Percentiles rank a stretch among this genome's conserved stretches.
Conservation (phyloP, 2,888 invertebrate genomes). For the Tetropium fuscum region DNA sequence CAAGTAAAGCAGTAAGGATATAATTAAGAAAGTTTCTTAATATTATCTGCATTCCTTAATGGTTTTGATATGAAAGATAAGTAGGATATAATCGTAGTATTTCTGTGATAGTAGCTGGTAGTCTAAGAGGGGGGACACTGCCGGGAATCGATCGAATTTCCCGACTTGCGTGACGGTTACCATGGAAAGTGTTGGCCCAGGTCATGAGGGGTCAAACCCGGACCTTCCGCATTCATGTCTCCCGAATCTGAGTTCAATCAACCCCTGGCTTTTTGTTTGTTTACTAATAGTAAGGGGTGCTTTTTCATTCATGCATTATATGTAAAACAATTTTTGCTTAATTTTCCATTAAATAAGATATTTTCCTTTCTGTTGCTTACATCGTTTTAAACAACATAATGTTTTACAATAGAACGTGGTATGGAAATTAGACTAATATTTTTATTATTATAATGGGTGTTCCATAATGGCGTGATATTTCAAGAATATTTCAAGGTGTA, state of each 20-base stretch:
- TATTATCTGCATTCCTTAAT: conserved; percentile 4
- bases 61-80: conserved; percentile 27
- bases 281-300: conserved; percentile 46
- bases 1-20: too few species aligned
- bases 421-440: too few species aligned
- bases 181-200: conserved; percentile 69
- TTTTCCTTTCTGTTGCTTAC: too few species aligned
- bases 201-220: conserved; percentile 68
- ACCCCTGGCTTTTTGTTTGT: conserved; percentile 50
- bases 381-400: too few species aligned
- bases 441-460: too few species aligned
- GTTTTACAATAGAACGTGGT: too few species aligned
- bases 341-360: neutral
- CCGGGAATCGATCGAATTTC: conserved; percentile 62
- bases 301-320: conserved; percentile 14
- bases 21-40: neutral
- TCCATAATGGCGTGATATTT: too few species aligned
- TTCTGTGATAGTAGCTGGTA: conserved; percentile 26
- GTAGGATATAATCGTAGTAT: conserved; percentile 37
- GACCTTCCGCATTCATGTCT: conserved; percentile 63
- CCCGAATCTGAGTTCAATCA: conserved; percentile 51
- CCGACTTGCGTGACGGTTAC: conserved; percentile 67
- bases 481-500: too few species aligned
- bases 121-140: conserved; percentile 37
- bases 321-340: neutral